A percentile compares a stretch with the other conserved stretches of the same genome.
Conservation (phyloP, 2,797 vertebrate genomes). For the Myotis pilosus region DNA sequence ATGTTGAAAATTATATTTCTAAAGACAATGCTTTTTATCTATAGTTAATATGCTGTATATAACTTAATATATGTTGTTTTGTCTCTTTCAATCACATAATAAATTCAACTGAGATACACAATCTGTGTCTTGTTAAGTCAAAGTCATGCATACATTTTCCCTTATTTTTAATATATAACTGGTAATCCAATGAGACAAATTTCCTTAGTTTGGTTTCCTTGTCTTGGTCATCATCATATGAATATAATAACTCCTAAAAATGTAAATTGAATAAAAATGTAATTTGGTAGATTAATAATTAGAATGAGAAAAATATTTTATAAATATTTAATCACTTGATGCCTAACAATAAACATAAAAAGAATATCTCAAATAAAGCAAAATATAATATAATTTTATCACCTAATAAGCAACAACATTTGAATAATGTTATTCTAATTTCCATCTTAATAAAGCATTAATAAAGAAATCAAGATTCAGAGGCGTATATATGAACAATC, state of each 20-base stretch:
- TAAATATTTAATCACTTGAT: neutral
- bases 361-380: neutral
- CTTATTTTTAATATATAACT: neutral
- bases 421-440: neutral
- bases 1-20: conserved; percentile 45
- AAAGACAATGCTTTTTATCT: conserved; percentile 39
- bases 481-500: neutral
- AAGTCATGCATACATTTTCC: neutral
- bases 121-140: neutral
- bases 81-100: neutral
- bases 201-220: neutral
- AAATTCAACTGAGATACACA: neutral
- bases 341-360: neutral
- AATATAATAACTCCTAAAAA: neutral
- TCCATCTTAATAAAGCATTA: neutral
- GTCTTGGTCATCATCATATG: neutral
- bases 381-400: neutral
- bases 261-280: neutral
- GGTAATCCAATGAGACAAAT: neutral
- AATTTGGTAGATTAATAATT: neutral
- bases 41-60: neutral
- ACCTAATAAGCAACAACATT: neutral
- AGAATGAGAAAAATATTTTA: neutral
- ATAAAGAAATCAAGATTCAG: neutral
- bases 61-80: neutral